Evolutionary conservation across 2,113 vertebrate species (phyloP), one percentile per base, ranked within the genome.

Genomic region (Pseudolaguvia tuberculata): DNA sequence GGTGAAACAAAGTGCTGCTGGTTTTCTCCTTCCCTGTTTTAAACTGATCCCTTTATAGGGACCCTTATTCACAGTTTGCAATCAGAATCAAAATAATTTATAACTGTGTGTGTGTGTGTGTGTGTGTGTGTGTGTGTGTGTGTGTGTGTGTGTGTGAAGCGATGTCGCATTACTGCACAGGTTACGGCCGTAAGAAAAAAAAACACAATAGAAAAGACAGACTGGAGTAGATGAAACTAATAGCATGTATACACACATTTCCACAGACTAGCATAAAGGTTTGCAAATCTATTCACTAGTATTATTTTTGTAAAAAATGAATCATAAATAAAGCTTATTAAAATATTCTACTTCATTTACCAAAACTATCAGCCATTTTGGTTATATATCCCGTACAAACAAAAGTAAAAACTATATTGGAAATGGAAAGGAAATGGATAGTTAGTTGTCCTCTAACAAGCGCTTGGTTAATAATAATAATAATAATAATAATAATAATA

Each of bases 291-390:
- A 75, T 4, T 23, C 67, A 62, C 55, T 81, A 72, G 42, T 13
- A 47, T 52, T 35, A 52, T 80, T 65, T 59, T 68, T 51, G 45
- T 23, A 27, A 23, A 79, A 73, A 74, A 77, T 57, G 21, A 73
- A 67, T 74, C 72, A 86, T 87, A 89, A 90, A 90, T 90, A 89
- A 82, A 89, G 87, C 88, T 90, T 91, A 91, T 90, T 88, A 76
- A 68, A 79, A 80, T 84, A 1, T 78, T 52, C 85, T 89, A 88
- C 89, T 90, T 90, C 89, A 90, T 91, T 86, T 87, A 25, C 84
- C 79, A 83, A 81, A 86, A 78, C 79, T 81, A 56, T 80, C n/a
- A n/a, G 77, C 66, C 79, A 74, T 77, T 80, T 69, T 78, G 70
- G 62, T 78, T 70, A 48, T 81, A 75, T 57, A 61, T 78, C 81